These are phyloP conservation scores for Galerucella pusilla DNA, from an alignment of 2,888 invertebrate species.

Conservation along the genomic window DNA sequence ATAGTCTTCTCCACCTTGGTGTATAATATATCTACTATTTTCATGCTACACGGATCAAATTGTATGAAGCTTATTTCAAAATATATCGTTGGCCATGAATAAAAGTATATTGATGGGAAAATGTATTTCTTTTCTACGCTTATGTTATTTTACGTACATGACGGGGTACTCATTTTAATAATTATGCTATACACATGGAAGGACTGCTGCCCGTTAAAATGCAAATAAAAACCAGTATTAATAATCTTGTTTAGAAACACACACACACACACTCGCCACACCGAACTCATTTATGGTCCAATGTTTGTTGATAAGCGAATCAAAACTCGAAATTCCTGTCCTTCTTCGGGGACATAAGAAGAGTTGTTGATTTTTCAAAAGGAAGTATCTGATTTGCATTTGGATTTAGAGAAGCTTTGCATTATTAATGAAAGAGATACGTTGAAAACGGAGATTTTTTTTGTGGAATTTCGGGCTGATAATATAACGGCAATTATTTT, in stretches of 20 bases:
- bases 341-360: background rate
- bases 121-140: background rate
- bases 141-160: constrained; percentile 6
- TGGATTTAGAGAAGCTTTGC: constrained; percentile 13
- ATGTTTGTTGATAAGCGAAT: constrained; percentile 8
- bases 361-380: constrained; percentile 4
- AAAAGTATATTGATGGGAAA: background rate
- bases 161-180: constrained; percentile 12
- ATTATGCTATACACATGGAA: constrained; percentile 35
- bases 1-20: no score
- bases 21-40: no score
- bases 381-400: constrained; percentile 17
- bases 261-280: background rate
- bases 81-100: no score
- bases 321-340: constrained; percentile 28
- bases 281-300: constrained; percentile 18
- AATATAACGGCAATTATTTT: constrained; percentile 9
- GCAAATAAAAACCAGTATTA: constrained; percentile 47
- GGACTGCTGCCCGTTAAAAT: constrained; percentile 43
- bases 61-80: no score
- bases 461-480: constrained; percentile 5
- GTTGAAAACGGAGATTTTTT: constrained; percentile 5
- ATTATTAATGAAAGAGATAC: background rate
- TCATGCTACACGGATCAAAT: no score
- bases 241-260: constrained; percentile 43